Percentiles rank a stretch among this genome's conserved stretches.
Evolutionary conservation across 92 coral and sea anemone species (phyloP).

Genomic region (Phymanthus crucifer): DNA sequence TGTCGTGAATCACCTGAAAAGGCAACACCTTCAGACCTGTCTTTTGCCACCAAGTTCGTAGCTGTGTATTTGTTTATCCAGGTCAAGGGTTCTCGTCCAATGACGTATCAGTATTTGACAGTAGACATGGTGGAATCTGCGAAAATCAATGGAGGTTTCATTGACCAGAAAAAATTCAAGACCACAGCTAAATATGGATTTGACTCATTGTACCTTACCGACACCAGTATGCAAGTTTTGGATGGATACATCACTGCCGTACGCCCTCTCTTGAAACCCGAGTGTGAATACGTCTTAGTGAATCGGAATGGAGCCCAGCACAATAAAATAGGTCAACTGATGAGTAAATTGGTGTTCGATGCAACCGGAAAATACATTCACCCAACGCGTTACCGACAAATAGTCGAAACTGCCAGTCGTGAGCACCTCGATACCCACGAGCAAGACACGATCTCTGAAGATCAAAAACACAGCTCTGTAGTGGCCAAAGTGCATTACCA

Average conservation of each 20-base stretch:
- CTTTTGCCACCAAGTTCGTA: conserved; percentile 33
- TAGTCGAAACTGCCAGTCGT: too few species aligned
- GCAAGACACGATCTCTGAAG: too few species aligned
- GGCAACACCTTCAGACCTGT: too few species aligned
- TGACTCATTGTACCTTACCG: conserved; percentile 44
- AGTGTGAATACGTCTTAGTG: conserved; percentile 39
- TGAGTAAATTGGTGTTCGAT: too few species aligned
- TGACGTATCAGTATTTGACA: conserved; percentile 50
- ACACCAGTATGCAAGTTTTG: conserved; percentile 50
- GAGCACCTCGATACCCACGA: too few species aligned
- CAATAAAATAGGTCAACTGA: conserved; percentile 15
- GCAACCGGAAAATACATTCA: too few species aligned
- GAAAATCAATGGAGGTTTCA: conserved; percentile 37
- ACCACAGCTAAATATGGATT: conserved; percentile 36
- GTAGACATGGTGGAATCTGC: too few species aligned
- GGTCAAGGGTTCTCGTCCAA: conserved; percentile 15
- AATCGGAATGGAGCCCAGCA: conserved; percentile 19
- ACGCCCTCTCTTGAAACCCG: conserved; percentile 49
- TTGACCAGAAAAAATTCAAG: conserved; percentile 45
- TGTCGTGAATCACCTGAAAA: too few species aligned
- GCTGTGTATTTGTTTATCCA: conserved; percentile 48
- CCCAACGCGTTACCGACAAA: too few species aligned
- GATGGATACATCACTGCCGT: conserved; percentile 35
- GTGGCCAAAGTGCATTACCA: too few species aligned
- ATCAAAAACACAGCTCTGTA: too few species aligned